These are phyloP conservation scores for Morpho achilles DNA, from an alignment of 2,888 invertebrate species.

Conservation along the genomic window DNA sequence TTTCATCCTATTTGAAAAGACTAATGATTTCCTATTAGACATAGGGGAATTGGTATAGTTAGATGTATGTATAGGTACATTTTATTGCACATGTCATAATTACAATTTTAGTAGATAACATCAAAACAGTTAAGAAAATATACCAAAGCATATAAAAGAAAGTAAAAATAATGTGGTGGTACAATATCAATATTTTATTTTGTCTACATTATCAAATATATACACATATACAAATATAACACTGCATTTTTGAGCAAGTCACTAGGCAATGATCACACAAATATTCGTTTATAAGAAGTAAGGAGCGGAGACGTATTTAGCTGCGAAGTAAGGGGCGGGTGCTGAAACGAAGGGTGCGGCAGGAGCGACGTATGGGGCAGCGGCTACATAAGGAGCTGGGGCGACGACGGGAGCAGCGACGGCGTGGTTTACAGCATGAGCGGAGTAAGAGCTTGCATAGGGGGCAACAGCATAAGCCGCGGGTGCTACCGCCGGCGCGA, in stretches of 20 bases:
- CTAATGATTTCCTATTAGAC: too few relatives aligned
- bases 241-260: constrained; percentile 65
- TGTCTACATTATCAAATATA: constrained; percentile 17
- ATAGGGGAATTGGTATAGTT: too few relatives aligned
- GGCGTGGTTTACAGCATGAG: constrained; percentile 87
- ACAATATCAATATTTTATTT: neutral
- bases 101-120: neutral
- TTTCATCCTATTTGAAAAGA: too few relatives aligned
- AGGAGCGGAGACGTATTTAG: constrained; percentile 55
- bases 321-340: constrained; percentile 37
- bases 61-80: too few relatives aligned
- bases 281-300: constrained; percentile 63
- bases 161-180: neutral
- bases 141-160: neutral
- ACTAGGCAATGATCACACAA: constrained; percentile 68
- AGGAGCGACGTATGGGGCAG: constrained; percentile 32
- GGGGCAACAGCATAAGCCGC: constrained; percentile 83
- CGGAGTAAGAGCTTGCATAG: constrained; percentile 87
- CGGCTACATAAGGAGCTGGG: constrained; percentile 44
- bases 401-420: constrained; percentile 82
- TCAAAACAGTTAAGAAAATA: neutral
- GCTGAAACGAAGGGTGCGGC: constrained; percentile 44
- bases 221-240: constrained; percentile 32
- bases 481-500: constrained; percentile 78
- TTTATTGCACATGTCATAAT: neutral